Base-by-base conservation (phyloP, 2,113 vertebrate genomes). In the Melospiza melodia region DNA sequence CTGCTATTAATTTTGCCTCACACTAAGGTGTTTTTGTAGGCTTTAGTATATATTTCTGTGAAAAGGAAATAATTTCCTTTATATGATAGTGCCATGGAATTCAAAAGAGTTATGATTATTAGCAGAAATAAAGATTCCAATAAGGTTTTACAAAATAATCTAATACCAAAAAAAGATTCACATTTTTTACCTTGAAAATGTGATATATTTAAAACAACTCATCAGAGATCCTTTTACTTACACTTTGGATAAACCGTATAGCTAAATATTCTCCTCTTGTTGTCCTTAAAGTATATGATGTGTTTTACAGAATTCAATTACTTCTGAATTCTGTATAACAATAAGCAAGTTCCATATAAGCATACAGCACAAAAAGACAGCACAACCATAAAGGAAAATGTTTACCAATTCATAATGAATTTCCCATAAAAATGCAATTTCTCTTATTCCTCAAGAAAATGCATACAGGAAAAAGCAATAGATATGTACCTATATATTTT, bases 71-170 rank as follows among this genome's bases (percentile, higher is more conserved):
- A 57, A 88, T 79, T 93, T 83, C 48, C 49, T 54, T 3, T 25
- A 39, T 37, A 23, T 37, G 73, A 12, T 35, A 21, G 27, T 79
- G 39, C 8, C 41, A 76, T 41, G 23, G 28, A 44, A 92, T 95
- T 97, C 83, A 22, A 93, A 96, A 93, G 62, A 54, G 93, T 87
- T 90, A 88, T 67, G 37, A 74, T 75, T 72, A n/a, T 44, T 67
- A 79, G 39, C 61, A 80, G 43, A 28, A 91, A 93, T 75, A 93
- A 85, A 43, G 48, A 69, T n/a, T 59, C 35, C 57, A 79, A 79
- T 91, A 91, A 90, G 11, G 13, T 87, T 87, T 91, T 81, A 93
- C 57, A 89, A 65, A 93, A 78, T 11, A 81, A 74, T 73, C 86
- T 88, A 84, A 58, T 55, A 73, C 28, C 37, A 93, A 89, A 83